Evolutionary conservation across 2,888 invertebrate species (phyloP), one percentile per base, ranked within the genome.

Genomic region (Coremacera marginata): DNA sequence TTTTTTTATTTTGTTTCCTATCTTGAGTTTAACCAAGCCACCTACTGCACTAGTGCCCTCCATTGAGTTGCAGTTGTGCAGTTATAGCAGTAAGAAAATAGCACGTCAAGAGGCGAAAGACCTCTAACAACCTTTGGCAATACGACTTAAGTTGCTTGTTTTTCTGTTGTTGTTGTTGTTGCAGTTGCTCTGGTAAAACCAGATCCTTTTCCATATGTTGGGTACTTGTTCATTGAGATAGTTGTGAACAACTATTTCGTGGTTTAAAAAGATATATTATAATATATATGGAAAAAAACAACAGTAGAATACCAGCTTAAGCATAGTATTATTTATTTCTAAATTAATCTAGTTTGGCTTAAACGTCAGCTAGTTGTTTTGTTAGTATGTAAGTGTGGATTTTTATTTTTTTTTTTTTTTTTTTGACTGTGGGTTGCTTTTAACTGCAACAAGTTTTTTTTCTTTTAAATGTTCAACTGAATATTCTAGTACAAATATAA

Each of bases 81-180:
- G 25, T 9, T 25, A 55, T 5, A 19, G 44, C 44, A 2, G 44
- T 16, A 62, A 62, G 5, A 27, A 62, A 62, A 68, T n/a, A 68
- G 5, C 44, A 1, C 44, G 49, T 16, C 22, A 68, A 68, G 31
- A 68, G 65, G 65, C 68, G 49, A 44, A 68, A 44, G 68, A 49
- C 68, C 68, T 68, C 44, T n/a, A 49, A 68, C 68, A 68, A 68
- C 68, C 68, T 68, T 68, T 68, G 14, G 49, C n/a, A 68, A 34
- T 31, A 37, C 37, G 19, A 22, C 55, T 19, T 19, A 22, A 55
- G 55, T 55, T 22, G 19, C 55, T 55, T 7, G 19, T 55, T 22
- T 55, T n/a, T 1, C 55, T n/a, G 19, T 65, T 65, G 31, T 22
- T 19, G 67, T n/a, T 44, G 49, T 70, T 68, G 37, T 68, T 19